Percentiles rank a stretch among this genome's conserved stretches.
phyloP scores from a whole-genome alignment of 1,140 invertebrate species.

The Drosophila nigromelanica region DNA sequence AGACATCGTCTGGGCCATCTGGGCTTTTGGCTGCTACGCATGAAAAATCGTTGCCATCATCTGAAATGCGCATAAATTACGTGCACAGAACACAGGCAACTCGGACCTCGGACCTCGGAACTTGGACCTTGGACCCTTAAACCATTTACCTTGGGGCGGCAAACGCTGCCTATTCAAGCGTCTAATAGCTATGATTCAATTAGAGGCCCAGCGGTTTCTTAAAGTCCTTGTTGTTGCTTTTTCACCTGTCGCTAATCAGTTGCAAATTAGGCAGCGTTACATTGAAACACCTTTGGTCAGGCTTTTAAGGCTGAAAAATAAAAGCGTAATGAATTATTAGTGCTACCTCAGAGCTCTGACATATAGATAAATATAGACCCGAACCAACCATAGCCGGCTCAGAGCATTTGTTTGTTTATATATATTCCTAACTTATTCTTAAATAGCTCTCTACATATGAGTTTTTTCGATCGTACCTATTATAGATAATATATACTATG shows the following conservation, averaged over 20 bases:
- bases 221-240: not conserved
- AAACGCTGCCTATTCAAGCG: slow-evolving; percentile 20
- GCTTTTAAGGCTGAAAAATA: too few relatives aligned
- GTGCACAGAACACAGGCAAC: slow-evolving; percentile 2
- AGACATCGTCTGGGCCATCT: slow-evolving; percentile 16
- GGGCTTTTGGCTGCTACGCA: slow-evolving; percentile 5
- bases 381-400: too few relatives aligned
- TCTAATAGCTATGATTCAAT: slow-evolving; percentile 55
- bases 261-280: slow-evolving; percentile 26
- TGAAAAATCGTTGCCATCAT: slow-evolving; percentile 42
- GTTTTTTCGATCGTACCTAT: too few relatives aligned
- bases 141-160: not conserved
- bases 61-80: slow-evolving; percentile 72
- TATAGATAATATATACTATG: too few relatives aligned
- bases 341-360: too few relatives aligned
- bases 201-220: slow-evolving; percentile 24
- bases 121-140: not conserved
- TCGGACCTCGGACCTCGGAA: not conserved
- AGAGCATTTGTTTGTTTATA: too few relatives aligned
- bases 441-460: too few relatives aligned
- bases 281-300: not conserved
- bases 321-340: too few relatives aligned
- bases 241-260: slow-evolving; percentile 35
- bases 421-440: too few relatives aligned
- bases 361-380: too few relatives aligned